phyloP scores from a whole-genome alignment of 2,888 invertebrate species.

The Meliscaeva auricollis region DNA sequence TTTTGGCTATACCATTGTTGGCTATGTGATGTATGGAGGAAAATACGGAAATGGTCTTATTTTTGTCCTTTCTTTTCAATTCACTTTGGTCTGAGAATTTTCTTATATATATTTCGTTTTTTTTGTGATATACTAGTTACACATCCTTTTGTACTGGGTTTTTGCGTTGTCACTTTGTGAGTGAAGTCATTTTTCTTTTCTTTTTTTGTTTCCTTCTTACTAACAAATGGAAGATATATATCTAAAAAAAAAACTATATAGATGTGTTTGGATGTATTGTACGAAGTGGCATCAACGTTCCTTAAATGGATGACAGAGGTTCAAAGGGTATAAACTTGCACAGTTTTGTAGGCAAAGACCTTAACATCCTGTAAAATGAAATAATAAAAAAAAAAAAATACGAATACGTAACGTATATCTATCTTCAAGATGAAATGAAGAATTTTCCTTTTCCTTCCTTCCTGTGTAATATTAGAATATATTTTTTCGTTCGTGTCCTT shows the following conservation, averaged over 20 bases:
- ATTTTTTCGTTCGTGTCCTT: constrained; percentile 5
- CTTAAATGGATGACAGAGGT: constrained; percentile 52
- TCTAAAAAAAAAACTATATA: not conserved
- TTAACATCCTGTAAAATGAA: constrained; percentile 12
- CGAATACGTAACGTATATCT: not conserved
- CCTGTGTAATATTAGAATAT: constrained; percentile 25
- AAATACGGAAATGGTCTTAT: constrained; percentile 65
- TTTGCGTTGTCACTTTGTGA: constrained; percentile 67
- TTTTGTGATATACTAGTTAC: not conserved
- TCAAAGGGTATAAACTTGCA: constrained; percentile 31
- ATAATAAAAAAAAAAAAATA: not conserved
- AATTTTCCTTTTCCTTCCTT: constrained; percentile 57
- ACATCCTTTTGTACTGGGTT: constrained; percentile 60
- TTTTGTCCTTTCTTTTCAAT: constrained; percentile 34
- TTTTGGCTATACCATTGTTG: constrained; percentile 59
- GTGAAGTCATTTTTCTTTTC: constrained; percentile 59
- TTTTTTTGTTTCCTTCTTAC: not conserved
- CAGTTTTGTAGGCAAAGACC: constrained; percentile 32
- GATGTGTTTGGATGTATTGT: constrained; percentile 1
- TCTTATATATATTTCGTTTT: constrained; percentile 4
- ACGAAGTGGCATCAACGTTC: constrained; percentile 18
- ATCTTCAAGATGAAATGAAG: constrained; percentile 50
- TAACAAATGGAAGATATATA: not conserved
- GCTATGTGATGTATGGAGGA: constrained; percentile 57
- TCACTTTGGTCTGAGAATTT: constrained; percentile 51